A percentile compares a stretch with the other conserved stretches of the same genome.
phyloP scores from a whole-genome alignment of 2,113 vertebrate genomes.

The Salvelinus alpinus region DNA sequence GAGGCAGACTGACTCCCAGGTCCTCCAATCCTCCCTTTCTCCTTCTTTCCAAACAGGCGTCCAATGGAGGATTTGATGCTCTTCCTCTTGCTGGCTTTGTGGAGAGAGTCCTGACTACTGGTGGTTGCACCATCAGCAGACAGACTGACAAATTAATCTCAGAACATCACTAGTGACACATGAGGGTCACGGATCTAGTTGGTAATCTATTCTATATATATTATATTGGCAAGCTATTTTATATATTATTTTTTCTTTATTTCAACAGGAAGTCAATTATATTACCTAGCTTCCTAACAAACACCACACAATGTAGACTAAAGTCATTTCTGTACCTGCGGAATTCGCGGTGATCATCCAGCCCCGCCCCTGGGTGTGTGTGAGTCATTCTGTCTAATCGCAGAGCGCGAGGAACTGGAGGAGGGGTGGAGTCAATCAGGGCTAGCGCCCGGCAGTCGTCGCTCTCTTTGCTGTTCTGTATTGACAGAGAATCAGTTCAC shows the following conservation, averaged over 20 bases:
- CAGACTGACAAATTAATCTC: not conserved
- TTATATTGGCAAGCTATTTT: no score
- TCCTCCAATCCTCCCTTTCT: conserved; percentile 85
- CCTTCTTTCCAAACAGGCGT: conserved; percentile 92
- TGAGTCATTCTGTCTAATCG: conserved; percentile 88
- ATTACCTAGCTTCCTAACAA: no score
- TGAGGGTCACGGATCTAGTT: no score
- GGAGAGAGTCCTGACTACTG: conserved; percentile 86
- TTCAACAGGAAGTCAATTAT: no score
- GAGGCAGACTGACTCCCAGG: conserved; percentile 84
- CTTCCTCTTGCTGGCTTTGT: conserved; percentile 94
- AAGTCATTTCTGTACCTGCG: conserved; percentile 76
- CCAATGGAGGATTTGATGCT: conserved; percentile 95
- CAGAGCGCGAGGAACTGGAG: conserved; percentile 84
- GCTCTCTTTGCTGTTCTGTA: conserved; percentile 87
- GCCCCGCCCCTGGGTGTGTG: conserved; percentile 83
- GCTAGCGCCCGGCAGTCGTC: conserved; percentile 80
- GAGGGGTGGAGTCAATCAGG: conserved; percentile 81
- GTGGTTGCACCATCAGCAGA: conserved; percentile 56
- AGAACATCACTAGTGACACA: no score
- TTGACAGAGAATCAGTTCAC: not conserved
- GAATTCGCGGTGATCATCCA: conserved; percentile 84
- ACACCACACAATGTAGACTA: no score
- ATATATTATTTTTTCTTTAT: no score
- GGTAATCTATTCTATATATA: no score